These are phyloP conservation scores for Bubo bubo DNA, from an alignment of 2,113 vertebrate genomes.

Conservation along the genomic window DNA sequence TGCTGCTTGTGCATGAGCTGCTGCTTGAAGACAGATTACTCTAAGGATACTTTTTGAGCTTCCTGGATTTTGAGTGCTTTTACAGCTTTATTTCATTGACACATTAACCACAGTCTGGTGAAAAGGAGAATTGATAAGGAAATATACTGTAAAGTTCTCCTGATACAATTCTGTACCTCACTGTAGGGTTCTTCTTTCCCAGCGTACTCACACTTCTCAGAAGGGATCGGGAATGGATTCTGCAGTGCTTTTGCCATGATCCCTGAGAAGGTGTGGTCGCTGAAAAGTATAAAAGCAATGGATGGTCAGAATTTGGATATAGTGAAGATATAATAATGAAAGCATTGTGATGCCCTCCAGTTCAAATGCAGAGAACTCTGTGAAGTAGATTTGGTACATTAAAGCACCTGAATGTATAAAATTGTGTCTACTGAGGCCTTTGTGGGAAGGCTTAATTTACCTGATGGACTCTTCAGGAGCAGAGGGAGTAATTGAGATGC, in stretches of 20 bases:
- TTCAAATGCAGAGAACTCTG: background rate
- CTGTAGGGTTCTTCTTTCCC: background rate
- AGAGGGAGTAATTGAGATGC: background rate
- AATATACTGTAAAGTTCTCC: background rate
- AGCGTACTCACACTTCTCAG: background rate
- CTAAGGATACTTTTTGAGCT: background rate
- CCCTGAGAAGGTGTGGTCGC: background rate
- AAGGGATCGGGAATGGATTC: background rate
- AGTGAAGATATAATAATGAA: background rate
- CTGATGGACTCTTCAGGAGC: background rate
- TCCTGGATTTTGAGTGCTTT: background rate
- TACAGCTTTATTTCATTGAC: background rate
- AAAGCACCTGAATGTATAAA: background rate
- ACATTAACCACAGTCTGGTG: background rate
- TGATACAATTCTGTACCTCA: background rate
- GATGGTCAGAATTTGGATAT: background rate
- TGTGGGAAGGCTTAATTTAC: background rate
- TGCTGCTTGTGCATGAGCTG: conserved; percentile 8
- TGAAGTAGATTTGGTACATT: background rate
- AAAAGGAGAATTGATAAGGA: conserved; percentile 15
- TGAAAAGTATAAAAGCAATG: background rate
- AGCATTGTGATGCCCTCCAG: background rate
- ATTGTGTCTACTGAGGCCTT: background rate
- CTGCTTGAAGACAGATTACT: background rate
- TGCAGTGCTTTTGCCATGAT: background rate